Conservation (phyloP, 2,113 vertebrate genomes). For the Catagonus wagneri region DNA sequence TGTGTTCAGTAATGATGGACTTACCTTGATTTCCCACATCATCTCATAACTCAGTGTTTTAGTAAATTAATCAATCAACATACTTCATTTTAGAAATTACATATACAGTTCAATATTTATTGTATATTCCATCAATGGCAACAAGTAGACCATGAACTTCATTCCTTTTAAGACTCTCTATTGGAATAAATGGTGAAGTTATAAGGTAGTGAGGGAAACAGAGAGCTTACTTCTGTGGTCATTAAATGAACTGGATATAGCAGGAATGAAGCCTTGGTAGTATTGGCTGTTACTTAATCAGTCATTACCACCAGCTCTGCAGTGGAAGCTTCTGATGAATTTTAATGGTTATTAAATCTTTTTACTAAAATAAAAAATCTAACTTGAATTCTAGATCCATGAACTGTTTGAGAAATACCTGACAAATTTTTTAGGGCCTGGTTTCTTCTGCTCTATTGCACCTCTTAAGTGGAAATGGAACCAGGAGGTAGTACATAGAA, state of each 20-base stretch:
- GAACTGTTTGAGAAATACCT: background rate
- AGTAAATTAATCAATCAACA: background rate
- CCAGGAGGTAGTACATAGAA: background rate
- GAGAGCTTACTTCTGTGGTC: background rate
- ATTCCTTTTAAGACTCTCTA: background rate
- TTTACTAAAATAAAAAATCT: background rate
- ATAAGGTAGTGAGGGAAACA: background rate
- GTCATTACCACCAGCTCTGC: background rate
- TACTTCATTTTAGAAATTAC: background rate
- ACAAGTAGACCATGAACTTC: background rate
- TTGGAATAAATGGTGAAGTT: background rate
- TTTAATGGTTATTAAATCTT: slow-evolving; percentile 17
- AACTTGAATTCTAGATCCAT: background rate
- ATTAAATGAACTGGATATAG: background rate
- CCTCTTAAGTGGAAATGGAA: background rate
- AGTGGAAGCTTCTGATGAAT: background rate
- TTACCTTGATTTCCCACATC: slow-evolving; percentile 11
- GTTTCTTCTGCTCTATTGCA: background rate
- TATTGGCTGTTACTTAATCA: background rate
- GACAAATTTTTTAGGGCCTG: background rate
- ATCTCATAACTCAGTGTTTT: background rate
- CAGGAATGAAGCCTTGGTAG: background rate
- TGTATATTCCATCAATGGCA: background rate
- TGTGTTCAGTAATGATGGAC: background rate
- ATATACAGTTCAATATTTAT: background rate